Evolutionary conservation across 1,140 invertebrate species (phyloP), one percentile per base, ranked within the genome.

Genomic region (Venustaconcha ellipsiformis): DNA sequence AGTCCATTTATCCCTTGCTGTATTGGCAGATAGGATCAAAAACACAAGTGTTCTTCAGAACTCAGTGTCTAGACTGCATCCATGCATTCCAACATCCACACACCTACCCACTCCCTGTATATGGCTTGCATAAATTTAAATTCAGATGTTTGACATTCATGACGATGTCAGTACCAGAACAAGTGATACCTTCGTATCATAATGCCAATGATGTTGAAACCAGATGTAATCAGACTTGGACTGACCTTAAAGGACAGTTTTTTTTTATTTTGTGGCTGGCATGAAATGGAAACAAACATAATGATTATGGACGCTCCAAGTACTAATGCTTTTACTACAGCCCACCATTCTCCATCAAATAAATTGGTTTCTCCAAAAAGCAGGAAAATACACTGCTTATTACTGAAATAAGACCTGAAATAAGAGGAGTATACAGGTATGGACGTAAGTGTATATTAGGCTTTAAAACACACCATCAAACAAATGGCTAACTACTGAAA

Each of bases 181-280:
- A 37, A 37, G 37, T 37, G 37, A 37, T 37, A 37, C 37, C 37
- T 60, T 6, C 5, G 59, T 23, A 60, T 23, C 20, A 60, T 18
- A 60, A 60, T 60, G 59, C 59, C 11, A 60, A 60, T 18, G 1
- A 18, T 60, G 17, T 4, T 60, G 11, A 5, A 60, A 18, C 17
- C 58, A 26, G 6, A 37, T 3, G 8, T 37, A 37, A 37, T 37
- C 2, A 14, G 66, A 26, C n/a, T 23, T 48, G 64, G 37, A 58
- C 63, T 76, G 81, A 91, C 90, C 84, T 88, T 90, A 81, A 91
- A 91, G 17, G 83, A 70, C 8, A 91, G 74, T 69, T 85, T 71
- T n/a, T n/a, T 78, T 66, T 83, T 79, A 20, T 87, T 89, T 55
- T 89, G 85, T 55, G 90, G 90, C 72, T 90, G 84, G 23, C 69